Evolutionary conservation across 2,113 vertebrate species (phyloP).

Genomic region (Porphyrio hochstetteri): DNA sequence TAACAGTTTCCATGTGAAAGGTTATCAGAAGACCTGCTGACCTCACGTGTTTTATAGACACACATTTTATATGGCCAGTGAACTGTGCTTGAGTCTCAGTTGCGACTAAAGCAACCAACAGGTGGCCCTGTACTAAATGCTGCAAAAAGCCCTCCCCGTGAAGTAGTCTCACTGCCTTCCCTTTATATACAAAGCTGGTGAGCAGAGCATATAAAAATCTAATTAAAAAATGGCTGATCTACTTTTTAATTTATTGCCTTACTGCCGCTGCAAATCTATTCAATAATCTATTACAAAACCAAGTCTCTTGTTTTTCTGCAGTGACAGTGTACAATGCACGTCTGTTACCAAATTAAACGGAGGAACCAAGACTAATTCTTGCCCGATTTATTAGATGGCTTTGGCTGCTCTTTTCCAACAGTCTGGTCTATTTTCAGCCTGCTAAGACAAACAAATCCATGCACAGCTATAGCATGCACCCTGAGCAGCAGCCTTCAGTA

Average conservation of each 20-base stretch:
- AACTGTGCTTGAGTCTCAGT: not conserved
- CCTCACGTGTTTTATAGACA: not conserved
- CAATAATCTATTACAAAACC: not conserved
- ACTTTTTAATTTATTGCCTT: constrained; percentile 11
- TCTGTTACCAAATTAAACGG: constrained; percentile 6
- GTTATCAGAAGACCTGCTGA: not conserved
- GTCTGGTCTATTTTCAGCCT: not conserved
- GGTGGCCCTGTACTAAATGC: not conserved
- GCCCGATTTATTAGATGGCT: not conserved
- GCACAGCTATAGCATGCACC: not conserved
- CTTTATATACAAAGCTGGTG: not conserved
- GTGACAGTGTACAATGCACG: not conserved
- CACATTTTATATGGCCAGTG: not conserved
- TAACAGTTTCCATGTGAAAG: not conserved
- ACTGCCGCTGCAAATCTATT: not conserved
- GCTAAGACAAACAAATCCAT: not conserved
- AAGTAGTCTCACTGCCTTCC: not conserved
- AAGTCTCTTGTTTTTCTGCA: not conserved
- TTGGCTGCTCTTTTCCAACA: not conserved
- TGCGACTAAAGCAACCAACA: not conserved
- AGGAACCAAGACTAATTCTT: not conserved
- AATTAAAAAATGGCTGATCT: not conserved
- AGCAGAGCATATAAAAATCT: not conserved
- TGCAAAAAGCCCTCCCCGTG: not conserved
- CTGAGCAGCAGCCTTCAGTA: not conserved